These are phyloP conservation scores for Nibea coibor DNA, from an alignment of 2,113 vertebrate species.

Conservation along the genomic window DNA sequence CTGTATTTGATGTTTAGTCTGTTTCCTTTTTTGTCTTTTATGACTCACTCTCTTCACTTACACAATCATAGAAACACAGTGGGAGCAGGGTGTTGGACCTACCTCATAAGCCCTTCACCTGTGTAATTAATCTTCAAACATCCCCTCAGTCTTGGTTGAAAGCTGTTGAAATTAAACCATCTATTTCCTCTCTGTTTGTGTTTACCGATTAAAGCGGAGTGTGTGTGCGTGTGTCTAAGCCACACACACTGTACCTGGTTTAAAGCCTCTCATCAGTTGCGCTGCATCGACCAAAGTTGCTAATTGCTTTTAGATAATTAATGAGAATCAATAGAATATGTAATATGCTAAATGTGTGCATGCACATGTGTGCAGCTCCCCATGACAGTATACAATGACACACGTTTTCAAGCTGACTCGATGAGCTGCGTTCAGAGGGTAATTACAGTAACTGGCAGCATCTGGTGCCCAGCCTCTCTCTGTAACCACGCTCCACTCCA, in stretches of 20 bases:
- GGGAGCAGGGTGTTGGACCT: not conserved
- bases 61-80: not conserved
- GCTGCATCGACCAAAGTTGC: not conserved
- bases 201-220: not conserved
- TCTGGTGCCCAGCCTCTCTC: conserved; percentile 62
- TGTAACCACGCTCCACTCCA: conserved; percentile 40
- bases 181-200: conserved; percentile 9
- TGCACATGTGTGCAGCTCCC: conserved; percentile 15
- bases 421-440: conserved; percentile 41
- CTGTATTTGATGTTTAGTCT: not conserved
- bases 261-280: not conserved
- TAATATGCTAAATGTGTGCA: not conserved
- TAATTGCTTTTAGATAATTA: conserved; percentile 13
- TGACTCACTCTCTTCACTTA: conserved; percentile 5
- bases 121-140: not conserved
- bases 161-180: conserved; percentile 15
- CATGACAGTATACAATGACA: conserved; percentile 8
- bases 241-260: conserved; percentile 12
- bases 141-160: not conserved
- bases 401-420: conserved; percentile 47
- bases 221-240: not conserved
- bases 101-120: not conserved
- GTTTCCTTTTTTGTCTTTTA: not conserved
- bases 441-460: conserved; percentile 58
- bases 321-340: not conserved